phyloP scores from a whole-genome alignment of 2,888 invertebrate genomes.

The Lepidonotus clava region DNA sequence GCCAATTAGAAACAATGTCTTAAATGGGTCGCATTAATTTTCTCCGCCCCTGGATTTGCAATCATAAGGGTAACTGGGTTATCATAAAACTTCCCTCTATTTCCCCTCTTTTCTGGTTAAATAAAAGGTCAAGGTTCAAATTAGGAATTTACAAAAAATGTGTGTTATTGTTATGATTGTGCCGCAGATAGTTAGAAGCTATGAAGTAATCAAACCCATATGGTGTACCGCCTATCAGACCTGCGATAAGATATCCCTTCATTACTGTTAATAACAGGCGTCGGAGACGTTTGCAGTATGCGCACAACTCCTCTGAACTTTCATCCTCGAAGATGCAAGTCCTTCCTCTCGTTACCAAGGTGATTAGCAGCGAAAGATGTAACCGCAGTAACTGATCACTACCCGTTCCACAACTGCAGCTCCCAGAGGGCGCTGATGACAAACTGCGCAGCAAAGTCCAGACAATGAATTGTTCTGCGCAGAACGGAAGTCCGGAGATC shows the following conservation, averaged over 20 bases:
- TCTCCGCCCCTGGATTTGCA: too few relatives aligned
- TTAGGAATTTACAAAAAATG: too few relatives aligned
- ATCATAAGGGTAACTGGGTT: too few relatives aligned
- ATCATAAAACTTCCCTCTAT: too few relatives aligned
- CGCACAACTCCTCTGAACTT: constrained; percentile 6
- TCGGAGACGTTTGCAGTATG: background rate
- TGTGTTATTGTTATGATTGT: too few relatives aligned
- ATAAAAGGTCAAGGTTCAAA: too few relatives aligned
- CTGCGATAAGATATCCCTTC: background rate
- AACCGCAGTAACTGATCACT: background rate
- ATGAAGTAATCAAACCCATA: too few relatives aligned
- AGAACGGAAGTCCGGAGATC: background rate
- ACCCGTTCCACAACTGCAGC: background rate
- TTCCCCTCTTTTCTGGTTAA: too few relatives aligned
- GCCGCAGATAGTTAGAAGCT: too few relatives aligned
- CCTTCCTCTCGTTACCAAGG: background rate
- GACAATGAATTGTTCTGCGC: background rate
- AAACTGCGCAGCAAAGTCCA: background rate
- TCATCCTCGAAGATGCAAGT: background rate
- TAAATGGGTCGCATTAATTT: background rate
- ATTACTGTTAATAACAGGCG: constrained; percentile 1
- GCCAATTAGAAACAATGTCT: constrained; percentile 31
- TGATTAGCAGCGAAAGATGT: background rate
- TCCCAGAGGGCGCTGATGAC: background rate
- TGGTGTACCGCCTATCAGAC: background rate